Conservation (phyloP, 2,113 vertebrate genomes). For the Apodemus speciosus region DNA sequence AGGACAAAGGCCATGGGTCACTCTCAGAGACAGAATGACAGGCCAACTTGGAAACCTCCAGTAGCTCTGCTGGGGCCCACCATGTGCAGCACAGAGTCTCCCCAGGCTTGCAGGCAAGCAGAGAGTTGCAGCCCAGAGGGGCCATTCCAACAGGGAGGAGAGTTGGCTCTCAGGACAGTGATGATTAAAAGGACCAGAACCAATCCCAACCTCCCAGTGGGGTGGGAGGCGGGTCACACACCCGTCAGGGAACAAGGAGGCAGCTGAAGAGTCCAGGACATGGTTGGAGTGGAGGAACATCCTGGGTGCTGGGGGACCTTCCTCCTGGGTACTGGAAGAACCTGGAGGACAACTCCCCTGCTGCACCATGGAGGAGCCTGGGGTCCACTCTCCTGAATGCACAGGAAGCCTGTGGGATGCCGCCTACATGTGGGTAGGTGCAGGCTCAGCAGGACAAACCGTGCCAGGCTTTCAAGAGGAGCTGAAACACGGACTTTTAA, state of each 20-base stretch:
- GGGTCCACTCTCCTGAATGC: not conserved
- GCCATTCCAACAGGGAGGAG: not conserved
- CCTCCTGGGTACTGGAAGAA: not conserved
- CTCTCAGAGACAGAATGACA: not conserved
- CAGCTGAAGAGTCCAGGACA: not conserved
- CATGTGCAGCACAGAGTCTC: not conserved
- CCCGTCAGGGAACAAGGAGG: not conserved
- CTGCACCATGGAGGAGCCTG: not conserved
- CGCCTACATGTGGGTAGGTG: not conserved
- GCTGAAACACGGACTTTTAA: not conserved
- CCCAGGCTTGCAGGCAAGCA: not conserved
- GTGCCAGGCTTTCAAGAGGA: not conserved
- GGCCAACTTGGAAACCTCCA: not conserved
- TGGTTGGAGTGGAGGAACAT: not conserved
- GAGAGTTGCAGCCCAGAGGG: not conserved
- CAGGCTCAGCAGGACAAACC: too few relatives aligned
- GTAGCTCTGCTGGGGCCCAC: not conserved
- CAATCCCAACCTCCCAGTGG: too few relatives aligned
- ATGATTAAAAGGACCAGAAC: not conserved
- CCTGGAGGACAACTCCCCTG: not conserved
- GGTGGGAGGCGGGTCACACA: too few relatives aligned
- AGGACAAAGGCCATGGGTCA: not conserved
- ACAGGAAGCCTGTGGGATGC: too few relatives aligned
- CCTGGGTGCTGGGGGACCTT: not conserved
- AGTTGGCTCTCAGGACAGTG: not conserved